Evolutionary conservation across 2,797 vertebrate species (phyloP), one percentile per base, ranked within the genome.

Genomic region (Pangasius larnaudii): DNA sequence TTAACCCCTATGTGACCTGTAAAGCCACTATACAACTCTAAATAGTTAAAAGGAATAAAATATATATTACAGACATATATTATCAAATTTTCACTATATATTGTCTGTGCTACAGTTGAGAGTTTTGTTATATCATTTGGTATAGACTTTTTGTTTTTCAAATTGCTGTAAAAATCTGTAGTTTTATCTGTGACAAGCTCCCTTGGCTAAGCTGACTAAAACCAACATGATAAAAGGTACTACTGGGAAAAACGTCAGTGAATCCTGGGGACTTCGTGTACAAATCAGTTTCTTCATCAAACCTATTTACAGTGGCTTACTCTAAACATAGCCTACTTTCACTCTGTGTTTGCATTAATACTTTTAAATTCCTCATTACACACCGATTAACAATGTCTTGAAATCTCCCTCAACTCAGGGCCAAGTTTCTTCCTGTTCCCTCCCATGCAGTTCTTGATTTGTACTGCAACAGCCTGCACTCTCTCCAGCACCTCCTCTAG

Each of bases 301-400:
- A 49, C 0, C n/a, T 63, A 86, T 79, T 49, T 77, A 67, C 30
- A 87, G 19, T 22, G 56, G 22, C 46, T 67, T 49, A 86, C 53
- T 61, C 74, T n/a, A 49, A 9, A n/a, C 56, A 81, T 36, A n/a
- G 59, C 56, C 33, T 71, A 87, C 63, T 80, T 80, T 74, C 49
- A 80, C 53, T 56, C 65, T 56, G 77, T 79, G 91, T 90, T 88
- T 91, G 89, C 86, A 80, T 89, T 90, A 79, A 86, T 91, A 84
- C 87, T 89, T 88, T 86, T 86, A 88, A 89, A 91, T 89, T 91
- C 90, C 91, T 92, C 85, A 91, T 90, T 90, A 88, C 86, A 89
- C 90, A 89, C 87, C 87, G 84, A 89, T 90, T 85, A 91, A 89
- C 89, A 91, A 84, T 91, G 88, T 89, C 87, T 80, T 90, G 85